Conservation (phyloP, 2,888 invertebrate genomes). For the Callinectes sapidus region DNA sequence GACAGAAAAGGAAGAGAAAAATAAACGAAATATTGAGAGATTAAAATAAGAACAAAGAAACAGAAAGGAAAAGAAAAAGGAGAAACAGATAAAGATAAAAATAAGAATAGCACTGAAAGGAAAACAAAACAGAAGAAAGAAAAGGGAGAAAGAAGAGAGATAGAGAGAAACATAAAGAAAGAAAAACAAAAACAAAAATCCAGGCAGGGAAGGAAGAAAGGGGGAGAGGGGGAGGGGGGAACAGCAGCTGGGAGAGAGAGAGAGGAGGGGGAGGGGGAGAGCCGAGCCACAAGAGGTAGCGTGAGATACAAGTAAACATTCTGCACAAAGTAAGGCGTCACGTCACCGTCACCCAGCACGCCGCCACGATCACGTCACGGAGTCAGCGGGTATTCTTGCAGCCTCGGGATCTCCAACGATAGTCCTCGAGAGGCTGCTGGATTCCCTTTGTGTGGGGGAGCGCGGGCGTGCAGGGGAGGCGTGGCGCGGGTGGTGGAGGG, state of each 20-base stretch:
- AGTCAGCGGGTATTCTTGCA: neutral
- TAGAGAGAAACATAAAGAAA: too few relatives aligned
- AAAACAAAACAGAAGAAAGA: neutral
- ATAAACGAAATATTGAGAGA: too few relatives aligned
- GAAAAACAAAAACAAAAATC: too few relatives aligned
- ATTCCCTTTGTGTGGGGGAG: neutral
- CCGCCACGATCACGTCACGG: neutral
- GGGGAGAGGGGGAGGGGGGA: too few relatives aligned
- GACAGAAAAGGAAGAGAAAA: too few relatives aligned
- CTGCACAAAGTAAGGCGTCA: neutral
- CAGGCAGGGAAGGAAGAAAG: too few relatives aligned
- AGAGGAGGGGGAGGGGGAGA: neutral
- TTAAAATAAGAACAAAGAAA: neutral
- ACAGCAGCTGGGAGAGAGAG: neutral
- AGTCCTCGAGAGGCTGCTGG: neutral
- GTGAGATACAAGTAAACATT: too few relatives aligned
- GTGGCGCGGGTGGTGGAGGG: neutral
- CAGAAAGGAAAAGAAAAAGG: neutral
- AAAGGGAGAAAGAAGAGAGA: too few relatives aligned
- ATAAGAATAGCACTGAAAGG: too few relatives aligned
- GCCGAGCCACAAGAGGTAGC: neutral
- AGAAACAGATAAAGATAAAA: too few relatives aligned
- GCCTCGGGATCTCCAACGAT: neutral
- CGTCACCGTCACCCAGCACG: neutral
- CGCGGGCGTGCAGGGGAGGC: neutral